Conservation (phyloP, 2,797 vertebrate genomes). For the Halcyon badia region DNA sequence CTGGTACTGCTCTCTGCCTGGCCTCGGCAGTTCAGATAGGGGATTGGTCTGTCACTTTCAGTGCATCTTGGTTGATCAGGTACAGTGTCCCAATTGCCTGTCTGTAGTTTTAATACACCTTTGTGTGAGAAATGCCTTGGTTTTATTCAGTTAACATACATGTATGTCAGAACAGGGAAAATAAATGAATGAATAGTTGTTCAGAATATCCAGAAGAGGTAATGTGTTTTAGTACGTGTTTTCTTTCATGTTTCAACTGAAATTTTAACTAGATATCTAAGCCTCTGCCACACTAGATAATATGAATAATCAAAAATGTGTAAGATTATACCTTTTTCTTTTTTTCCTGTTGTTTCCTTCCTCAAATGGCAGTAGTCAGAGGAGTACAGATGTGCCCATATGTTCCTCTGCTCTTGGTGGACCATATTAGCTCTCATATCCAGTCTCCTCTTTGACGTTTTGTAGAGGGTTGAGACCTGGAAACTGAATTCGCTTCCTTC, state of each 20-base stretch:
- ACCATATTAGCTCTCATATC: neutral
- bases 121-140: neutral
- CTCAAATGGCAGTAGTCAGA: neutral
- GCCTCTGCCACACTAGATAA: neutral
- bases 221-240: neutral
- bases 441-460: neutral
- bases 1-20: neutral
- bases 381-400: neutral
- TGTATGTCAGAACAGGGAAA: neutral
- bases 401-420: neutral
- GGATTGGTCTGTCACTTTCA: neutral
- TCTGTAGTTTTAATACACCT: neutral
- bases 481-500: neutral
- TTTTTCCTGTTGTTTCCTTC: neutral
- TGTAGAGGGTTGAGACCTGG: neutral
- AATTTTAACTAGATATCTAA: neutral
- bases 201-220: no score
- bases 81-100: neutral
- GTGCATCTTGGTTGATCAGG: neutral
- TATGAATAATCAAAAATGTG: neutral
- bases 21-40: accelerated
- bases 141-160: neutral
- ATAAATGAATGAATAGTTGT: neutral
- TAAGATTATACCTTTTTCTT: neutral
- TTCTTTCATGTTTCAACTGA: neutral